Conservation (phyloP, 2,113 vertebrate species). For the Oryzias javanicus region DNA sequence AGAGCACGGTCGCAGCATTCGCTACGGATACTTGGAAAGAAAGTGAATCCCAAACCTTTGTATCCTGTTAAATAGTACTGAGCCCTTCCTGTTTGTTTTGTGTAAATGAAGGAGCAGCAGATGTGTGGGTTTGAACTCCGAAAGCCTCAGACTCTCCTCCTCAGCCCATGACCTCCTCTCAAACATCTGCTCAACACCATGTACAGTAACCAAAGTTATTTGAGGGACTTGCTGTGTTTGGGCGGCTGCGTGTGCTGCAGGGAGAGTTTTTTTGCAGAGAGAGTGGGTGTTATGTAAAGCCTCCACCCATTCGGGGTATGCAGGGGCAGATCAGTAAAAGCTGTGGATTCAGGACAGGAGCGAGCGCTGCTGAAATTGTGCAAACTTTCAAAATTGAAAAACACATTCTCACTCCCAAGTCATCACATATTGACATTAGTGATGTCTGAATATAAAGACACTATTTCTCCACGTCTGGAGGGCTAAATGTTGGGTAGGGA, state of each 20-base stretch:
- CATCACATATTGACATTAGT: too few relatives aligned
- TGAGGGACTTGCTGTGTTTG: slow-evolving; percentile 39
- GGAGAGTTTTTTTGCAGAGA: slow-evolving; percentile 20
- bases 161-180: slow-evolving; percentile 26
- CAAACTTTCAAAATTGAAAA: too few relatives aligned
- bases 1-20: slow-evolving; percentile 40
- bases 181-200: slow-evolving; percentile 28
- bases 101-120: slow-evolving; percentile 14
- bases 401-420: too few relatives aligned
- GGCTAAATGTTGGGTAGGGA: too few relatives aligned
- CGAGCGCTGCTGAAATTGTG: slow-evolving; percentile 24
- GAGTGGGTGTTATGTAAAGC: slow-evolving; percentile 53
- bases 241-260: slow-evolving; percentile 6
- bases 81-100: slow-evolving; percentile 9
- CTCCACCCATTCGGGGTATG: slow-evolving; percentile 48
- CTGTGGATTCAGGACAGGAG: slow-evolving; percentile 36
- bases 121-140: slow-evolving; percentile 10
- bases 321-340: slow-evolving; percentile 34
- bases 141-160: slow-evolving; percentile 12
- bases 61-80: slow-evolving; percentile 12
- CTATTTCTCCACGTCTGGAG: too few relatives aligned
- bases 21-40: slow-evolving; percentile 39
- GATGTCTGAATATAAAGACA: too few relatives aligned
- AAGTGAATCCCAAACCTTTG: not conserved
- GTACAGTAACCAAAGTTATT: slow-evolving; percentile 41